Conservation (phyloP, 2,888 invertebrate genomes). For the Scrobipalpa costella region DNA sequence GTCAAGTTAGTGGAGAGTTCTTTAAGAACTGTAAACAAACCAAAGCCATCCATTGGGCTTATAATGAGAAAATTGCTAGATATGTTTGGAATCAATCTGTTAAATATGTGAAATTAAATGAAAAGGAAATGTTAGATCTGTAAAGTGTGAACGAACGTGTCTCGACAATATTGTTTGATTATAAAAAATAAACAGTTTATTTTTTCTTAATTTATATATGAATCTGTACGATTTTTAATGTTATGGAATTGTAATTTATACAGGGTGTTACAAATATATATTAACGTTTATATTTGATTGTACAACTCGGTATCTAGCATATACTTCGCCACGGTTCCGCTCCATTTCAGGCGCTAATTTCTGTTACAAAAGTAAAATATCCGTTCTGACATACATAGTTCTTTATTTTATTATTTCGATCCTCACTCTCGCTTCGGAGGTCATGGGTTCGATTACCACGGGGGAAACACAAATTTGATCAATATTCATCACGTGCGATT, state of each 20-base stretch:
- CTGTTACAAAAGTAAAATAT: slow-evolving; percentile 4
- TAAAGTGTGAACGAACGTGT: too few species aligned
- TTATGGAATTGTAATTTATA: not conserved
- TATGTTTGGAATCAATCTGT: slow-evolving; percentile 91
- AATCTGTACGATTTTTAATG: not conserved
- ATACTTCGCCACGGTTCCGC: not conserved
- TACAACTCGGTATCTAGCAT: not conserved
- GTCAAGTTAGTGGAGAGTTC: slow-evolving; percentile 86
- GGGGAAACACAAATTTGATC: too few species aligned
- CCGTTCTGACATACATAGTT: not conserved
- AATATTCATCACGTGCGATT: too few species aligned
- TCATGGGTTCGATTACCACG: too few species aligned
- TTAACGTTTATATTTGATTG: not conserved
- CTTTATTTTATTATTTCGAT: not conserved
- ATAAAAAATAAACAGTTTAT: not conserved
- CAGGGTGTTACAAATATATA: not conserved
- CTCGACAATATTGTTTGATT: too few species aligned
- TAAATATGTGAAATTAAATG: slow-evolving; percentile 83
- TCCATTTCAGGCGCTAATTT: slow-evolving; percentile 11
- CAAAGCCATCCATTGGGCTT: slow-evolving; percentile 80
- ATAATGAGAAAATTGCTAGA: slow-evolving; percentile 84
- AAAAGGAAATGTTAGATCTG: slow-evolving; percentile 75
- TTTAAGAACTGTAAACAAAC: slow-evolving; percentile 87
- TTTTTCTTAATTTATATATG: not conserved
- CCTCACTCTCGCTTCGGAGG: not conserved